These are phyloP conservation scores for Thalassarche chlororhynchos DNA, from an alignment of 2,113 vertebrate species.

Conservation along the genomic window DNA sequence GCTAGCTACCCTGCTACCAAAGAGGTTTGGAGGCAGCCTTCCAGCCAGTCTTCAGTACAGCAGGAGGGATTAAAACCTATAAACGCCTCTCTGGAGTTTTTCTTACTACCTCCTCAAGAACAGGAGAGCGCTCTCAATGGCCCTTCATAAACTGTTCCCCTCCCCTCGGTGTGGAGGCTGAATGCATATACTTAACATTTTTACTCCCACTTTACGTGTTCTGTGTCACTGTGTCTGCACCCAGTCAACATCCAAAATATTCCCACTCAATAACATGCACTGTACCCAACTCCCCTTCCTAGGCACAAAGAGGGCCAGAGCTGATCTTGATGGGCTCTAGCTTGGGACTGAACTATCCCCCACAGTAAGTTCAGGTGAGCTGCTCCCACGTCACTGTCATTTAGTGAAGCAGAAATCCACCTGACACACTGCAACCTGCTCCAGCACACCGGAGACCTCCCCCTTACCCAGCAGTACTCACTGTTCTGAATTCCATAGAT, in stretches of 20 bases:
- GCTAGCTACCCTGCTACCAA: neutral
- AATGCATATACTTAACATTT: neutral
- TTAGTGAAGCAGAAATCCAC: neutral
- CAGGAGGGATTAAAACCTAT: neutral
- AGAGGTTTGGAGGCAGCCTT: neutral
- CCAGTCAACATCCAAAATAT: neutral
- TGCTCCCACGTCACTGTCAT: neutral
- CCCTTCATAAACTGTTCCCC: neutral
- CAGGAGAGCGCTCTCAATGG: accelerated
- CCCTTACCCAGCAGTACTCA: conserved; percentile 48
- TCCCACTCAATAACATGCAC: neutral
- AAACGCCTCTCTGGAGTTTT: neutral
- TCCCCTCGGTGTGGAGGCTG: neutral
- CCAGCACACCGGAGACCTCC: accelerated
- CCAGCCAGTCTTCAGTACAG: neutral
- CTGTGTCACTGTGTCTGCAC: neutral
- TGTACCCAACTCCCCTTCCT: neutral
- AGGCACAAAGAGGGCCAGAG: neutral
- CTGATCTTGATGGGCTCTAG: neutral
- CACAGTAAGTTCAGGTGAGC: neutral
- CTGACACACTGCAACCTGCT: too few relatives aligned
- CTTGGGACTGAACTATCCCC: neutral
- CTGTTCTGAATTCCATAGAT: conserved; percentile 96
- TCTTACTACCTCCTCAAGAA: neutral
- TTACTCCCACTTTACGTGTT: accelerated